Percentiles rank a stretch among this genome's conserved stretches.
phyloP scores from a whole-genome alignment of 2,888 invertebrate species.

The Oasisia sp. region DNA sequence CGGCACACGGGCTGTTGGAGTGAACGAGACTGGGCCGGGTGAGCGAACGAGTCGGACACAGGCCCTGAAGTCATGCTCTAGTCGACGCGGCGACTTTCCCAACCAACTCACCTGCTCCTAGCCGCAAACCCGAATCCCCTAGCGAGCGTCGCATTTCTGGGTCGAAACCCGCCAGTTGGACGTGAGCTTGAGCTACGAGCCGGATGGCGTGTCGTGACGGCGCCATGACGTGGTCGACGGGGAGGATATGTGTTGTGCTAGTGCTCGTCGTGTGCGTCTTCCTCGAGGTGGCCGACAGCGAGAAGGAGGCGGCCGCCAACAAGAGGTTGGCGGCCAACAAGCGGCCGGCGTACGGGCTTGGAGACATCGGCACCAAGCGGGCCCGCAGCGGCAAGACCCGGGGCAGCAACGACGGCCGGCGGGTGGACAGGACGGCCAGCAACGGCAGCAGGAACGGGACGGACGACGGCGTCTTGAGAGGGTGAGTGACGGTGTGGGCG shows the following conservation, averaged over 20 bases:
- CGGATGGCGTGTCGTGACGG: neutral
- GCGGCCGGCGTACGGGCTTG: neutral
- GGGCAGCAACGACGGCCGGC: neutral
- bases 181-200: neutral
- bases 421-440: neutral
- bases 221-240: neutral
- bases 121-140: neutral
- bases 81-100: neutral
- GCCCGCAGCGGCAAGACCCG: neutral
- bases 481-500: neutral
- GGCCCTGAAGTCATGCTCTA: neutral
- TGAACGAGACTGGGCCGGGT: neutral
- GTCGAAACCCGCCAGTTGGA: neutral
- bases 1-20: neutral
- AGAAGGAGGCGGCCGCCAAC: neutral
- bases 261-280: neutral
- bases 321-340: neutral
- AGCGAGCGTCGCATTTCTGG: neutral
- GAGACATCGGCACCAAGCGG: neutral
- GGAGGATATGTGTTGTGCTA: neutral
- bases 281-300: neutral
- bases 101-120: neutral
- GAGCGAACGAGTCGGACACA: neutral
- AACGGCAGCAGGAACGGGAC: slow-evolving; percentile 14
- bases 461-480: neutral